Base-by-base conservation (phyloP, 2,888 invertebrate species). In the Thecocarcelia acutangulata region DNA sequence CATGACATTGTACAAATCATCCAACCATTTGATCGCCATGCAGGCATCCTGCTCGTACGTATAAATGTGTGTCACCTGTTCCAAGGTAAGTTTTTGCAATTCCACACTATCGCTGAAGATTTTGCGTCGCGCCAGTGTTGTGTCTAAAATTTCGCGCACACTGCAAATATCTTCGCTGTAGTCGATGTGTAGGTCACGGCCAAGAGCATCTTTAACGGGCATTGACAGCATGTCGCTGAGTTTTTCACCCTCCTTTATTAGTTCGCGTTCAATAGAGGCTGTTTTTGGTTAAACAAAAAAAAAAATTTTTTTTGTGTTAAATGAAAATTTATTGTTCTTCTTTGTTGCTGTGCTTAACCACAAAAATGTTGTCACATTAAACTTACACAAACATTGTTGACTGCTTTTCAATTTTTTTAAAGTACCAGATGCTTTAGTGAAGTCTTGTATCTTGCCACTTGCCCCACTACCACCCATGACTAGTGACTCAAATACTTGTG, bases 201-300 rank as follows among this genome's bases (percentile, higher is more conserved):
- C 95, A 81, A 94, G 91, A 0, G 95, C 94, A 89, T 96, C 95
- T 90, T 95, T 95, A 83, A 96, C 93, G 11, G 95, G 95, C 92
- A 95, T 94, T 48, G 95, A 94, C 85, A 96, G 92, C 90, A 95
- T 93, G 87, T 95, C 95, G 78, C 95, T 93, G 68, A 96, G 91
- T 88, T 94, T 95, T 89, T 96, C 95, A 11, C 96, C 96, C 91
- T 95, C 95, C 86, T 93, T 93, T 70, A 94, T 92, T 83, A 95
- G 91, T 87, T 95, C 94, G 81, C 93, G 92, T 89, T 94, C 94
- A 84, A 95, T 91, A 72, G 91, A 90, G 87, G 94, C 96, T 95
- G 85, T 52, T 3, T 8, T 80, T 46, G 52, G 15, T 8, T 2
- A 37, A 75, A 69, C 11, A 59, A 15, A 11, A 40, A 74, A 59